Conservation (phyloP, 1,140 invertebrate genomes). For the Heliconius nattereri region DNA sequence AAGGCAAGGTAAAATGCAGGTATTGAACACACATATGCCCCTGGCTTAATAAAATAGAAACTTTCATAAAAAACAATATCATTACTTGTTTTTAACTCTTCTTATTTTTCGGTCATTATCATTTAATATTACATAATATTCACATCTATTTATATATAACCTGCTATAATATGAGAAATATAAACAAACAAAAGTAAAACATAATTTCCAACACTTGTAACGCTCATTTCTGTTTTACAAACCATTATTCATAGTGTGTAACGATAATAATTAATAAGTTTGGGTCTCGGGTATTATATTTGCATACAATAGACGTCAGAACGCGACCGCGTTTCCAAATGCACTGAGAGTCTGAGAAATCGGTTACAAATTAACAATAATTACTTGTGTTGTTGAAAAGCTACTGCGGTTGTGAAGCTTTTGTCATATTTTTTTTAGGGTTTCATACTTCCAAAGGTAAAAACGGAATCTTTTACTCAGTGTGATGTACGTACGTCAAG, state of each 20-base stretch:
- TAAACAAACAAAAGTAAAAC: slow-evolving; percentile 14
- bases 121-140: too few species aligned
- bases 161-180: too few species aligned
- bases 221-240: slow-evolving; percentile 43
- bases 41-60: too few species aligned
- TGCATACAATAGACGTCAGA: slow-evolving; percentile 70
- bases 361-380: slow-evolving; percentile 40
- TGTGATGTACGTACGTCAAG: too few species aligned
- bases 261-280: slow-evolving; percentile 75
- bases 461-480: too few species aligned
- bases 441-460: too few species aligned
- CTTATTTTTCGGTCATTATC: too few species aligned
- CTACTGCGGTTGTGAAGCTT: slow-evolving; percentile 14
- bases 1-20: too few species aligned
- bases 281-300: slow-evolving; percentile 59
- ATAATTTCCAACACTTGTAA: slow-evolving; percentile 41
- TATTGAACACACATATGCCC: too few species aligned
- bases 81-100: too few species aligned
- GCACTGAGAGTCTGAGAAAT: slow-evolving; percentile 46
- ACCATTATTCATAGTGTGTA: slow-evolving; percentile 65
- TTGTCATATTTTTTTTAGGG: background rate
- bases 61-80: too few species aligned
- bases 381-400: slow-evolving; percentile 37
- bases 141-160: too few species aligned
- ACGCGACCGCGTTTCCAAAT: slow-evolving; percentile 59